Evolutionary conservation across 35 echinoderm and acorn worm genomes (phyloP).

Genomic region (Strongylocentrotus purpuratus): DNA sequence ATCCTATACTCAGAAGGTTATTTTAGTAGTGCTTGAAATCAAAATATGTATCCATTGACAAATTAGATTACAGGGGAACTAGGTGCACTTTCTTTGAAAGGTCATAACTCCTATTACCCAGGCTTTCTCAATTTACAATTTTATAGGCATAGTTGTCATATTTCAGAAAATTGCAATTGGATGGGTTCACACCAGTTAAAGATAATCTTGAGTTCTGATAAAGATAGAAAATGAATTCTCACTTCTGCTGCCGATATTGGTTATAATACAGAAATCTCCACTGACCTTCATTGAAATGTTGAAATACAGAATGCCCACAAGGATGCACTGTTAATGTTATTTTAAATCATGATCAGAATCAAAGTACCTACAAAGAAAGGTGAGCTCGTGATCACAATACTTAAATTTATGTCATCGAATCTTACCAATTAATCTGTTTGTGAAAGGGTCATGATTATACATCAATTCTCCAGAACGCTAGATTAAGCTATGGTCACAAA

Average conservation of each 20-base stretch:
- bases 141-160: neutral
- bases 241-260: neutral
- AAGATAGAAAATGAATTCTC: neutral
- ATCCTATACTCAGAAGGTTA: neutral
- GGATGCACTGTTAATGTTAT: too few relatives aligned
- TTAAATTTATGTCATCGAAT: too few relatives aligned
- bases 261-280: neutral
- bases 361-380: too few relatives aligned
- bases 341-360: too few relatives aligned
- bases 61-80: neutral
- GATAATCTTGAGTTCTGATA: neutral
- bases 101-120: neutral
- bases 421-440: too few relatives aligned
- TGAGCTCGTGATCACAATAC: too few relatives aligned
- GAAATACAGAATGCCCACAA: neutral
- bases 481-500: too few relatives aligned
- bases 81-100: neutral
- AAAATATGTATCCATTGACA: constrained; percentile 5
- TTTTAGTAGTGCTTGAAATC: neutral
- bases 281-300: neutral
- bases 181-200: neutral
- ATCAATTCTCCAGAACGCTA: too few relatives aligned
- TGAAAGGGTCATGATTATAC: too few relatives aligned
- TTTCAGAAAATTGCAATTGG: neutral
- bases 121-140: neutral